phyloP scores from a whole-genome alignment of 2,888 invertebrate species.

The Caenorhabditis drosophilae region DNA sequence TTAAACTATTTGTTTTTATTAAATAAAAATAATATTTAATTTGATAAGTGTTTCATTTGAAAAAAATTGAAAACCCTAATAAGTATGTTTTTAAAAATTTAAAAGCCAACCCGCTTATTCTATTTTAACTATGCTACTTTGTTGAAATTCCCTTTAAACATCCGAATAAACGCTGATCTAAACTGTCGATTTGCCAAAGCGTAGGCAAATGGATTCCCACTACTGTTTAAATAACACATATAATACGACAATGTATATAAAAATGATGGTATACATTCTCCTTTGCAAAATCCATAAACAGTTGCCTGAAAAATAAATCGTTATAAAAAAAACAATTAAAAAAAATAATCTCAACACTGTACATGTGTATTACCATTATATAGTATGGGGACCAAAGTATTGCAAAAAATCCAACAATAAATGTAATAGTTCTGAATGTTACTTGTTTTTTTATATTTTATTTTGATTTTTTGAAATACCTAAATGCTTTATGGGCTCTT shows the following conservation, averaged over 20 bases:
- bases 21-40: too few relatives aligned
- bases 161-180: constrained; percentile 63
- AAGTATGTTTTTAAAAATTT: too few relatives aligned
- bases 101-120: too few relatives aligned
- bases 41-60: too few relatives aligned
- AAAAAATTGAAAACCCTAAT: too few relatives aligned
- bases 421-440: constrained; percentile 67
- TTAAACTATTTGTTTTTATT: too few relatives aligned
- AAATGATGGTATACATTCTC: constrained; percentile 65
- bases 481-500: constrained; percentile 67
- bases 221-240: constrained; percentile 68
- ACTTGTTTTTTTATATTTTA: neutral
- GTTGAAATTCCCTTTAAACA: constrained; percentile 63
- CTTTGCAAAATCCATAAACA: constrained; percentile 68
- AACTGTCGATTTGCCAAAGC: constrained; percentile 69
- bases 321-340: too few relatives aligned
- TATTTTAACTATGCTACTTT: constrained; percentile 33
- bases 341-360: too few relatives aligned
- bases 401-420: constrained; percentile 69
- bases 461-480: constrained; percentile 16
- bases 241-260: constrained; percentile 68
- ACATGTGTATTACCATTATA: constrained; percentile 54
- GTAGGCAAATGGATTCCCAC: constrained; percentile 68
- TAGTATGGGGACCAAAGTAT: constrained; percentile 69
- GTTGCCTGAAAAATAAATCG: constrained; percentile 60